phyloP scores from a whole-genome alignment of 2,113 vertebrate genomes.

The Tragelaphus imberbis region DNA sequence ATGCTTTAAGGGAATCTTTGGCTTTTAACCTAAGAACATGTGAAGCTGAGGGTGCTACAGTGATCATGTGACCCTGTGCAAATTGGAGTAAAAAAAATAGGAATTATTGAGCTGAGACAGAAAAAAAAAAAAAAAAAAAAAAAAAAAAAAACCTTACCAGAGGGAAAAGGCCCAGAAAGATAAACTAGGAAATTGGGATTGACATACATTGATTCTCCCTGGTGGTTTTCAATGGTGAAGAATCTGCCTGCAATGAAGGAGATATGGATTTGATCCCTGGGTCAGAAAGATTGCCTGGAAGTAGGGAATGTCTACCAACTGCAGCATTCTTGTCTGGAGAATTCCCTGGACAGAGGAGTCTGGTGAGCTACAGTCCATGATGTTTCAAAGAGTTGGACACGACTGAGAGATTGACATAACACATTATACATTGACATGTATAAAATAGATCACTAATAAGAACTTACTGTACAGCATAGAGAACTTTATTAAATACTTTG shows the following conservation, averaged over 20 bases:
- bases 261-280: neutral
- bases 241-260: neutral
- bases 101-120: accelerated
- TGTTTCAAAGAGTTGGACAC: neutral
- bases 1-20: neutral
- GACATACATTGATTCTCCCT: neutral
- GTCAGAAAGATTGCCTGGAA: neutral
- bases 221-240: neutral
- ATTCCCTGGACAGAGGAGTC: neutral
- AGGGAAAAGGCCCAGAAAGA: neutral
- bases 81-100: neutral
- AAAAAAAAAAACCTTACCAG: neutral
- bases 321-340: neutral
- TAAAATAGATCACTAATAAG: neutral
- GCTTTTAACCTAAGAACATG: neutral
- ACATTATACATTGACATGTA: neutral
- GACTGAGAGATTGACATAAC: neutral
- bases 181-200: neutral
- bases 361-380: neutral
- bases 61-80: neutral
- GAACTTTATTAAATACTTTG: neutral
- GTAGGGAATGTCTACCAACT: neutral
- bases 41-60: neutral
- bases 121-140: no score
- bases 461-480: neutral